Base-by-base conservation (phyloP, 2,888 invertebrate species). In the Hartigia nigra region DNA sequence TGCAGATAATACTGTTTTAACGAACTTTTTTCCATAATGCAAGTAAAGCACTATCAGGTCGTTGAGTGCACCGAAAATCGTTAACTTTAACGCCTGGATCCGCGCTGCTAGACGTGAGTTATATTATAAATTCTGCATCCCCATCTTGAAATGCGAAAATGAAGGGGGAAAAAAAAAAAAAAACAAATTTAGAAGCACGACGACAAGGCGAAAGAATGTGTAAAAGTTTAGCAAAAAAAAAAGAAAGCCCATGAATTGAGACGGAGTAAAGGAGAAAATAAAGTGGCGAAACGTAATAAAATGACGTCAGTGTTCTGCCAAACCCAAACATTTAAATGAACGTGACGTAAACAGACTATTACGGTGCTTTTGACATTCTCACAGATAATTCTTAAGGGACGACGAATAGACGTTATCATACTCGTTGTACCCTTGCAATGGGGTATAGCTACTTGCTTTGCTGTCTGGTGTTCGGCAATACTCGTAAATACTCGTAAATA, bases 1-100 rank as follows among this genome's bases (percentile, higher is more conserved):
- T 36, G 74, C 76, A 76, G 80, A 76, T 87, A 87, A 88, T 87
- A 86, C 84, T 82, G 84, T 86, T 85, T 88, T 86, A 88, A 88
- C 86, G 84, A 86, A 87, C 86, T 86, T 84, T 87, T 87, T 88
- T 87, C 86, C 88, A 88, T 88, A 88, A 88, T 88, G 88, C 88
- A 84, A 87, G 87, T 87, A 85, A 87, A 87, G 88, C 88, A 88
- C 88, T 88, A 87, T 86, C 87, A 83, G 86, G 80, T 82, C 81
- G 85, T 85, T 84, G 81, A 85, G 84, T 84, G 83, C 83, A 83
- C 83, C 80, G 80, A 82, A 80, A 83, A 81, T 83, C 84, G 84
- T 87, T 84, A 88, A 83, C 84, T 84, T 87, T 86, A 87, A 88
- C 85, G 85, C 82, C 79, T 72, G 78, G 84, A 86, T 86, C 81